Conservation (phyloP, 2,113 vertebrate genomes). For the Microcebus tavaratra region DNA sequence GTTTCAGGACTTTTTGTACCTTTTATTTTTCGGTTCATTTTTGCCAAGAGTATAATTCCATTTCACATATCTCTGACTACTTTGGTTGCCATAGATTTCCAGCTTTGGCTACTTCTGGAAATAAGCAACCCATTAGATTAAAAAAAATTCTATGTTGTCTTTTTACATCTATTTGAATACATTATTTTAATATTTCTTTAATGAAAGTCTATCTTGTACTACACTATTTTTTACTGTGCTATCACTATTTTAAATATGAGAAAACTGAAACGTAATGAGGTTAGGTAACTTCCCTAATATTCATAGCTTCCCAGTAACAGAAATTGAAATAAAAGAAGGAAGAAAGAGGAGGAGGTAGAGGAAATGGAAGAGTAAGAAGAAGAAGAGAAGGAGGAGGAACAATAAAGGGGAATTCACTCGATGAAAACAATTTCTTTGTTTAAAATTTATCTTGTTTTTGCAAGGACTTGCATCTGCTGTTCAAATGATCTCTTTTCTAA, state of each 20-base stretch:
- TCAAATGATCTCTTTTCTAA: background rate
- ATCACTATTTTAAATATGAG: background rate
- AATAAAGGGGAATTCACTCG: background rate
- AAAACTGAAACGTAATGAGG: background rate
- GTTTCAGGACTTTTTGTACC: conserved; percentile 62
- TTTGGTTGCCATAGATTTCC: conserved; percentile 72
- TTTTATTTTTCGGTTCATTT: conserved; percentile 50
- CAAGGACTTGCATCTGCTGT: background rate
- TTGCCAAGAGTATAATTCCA: conserved; percentile 69
- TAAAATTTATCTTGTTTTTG: background rate
- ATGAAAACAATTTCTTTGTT: background rate
- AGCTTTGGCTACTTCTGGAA: conserved; percentile 61
- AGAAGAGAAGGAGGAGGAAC: too few species aligned
- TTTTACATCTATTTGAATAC: background rate
- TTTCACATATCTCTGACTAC: conserved; percentile 70
- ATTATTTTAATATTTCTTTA: background rate
- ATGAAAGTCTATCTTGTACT: background rate
- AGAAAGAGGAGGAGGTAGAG: background rate
- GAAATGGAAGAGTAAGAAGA: too few species aligned
- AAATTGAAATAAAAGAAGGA: background rate
- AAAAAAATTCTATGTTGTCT: background rate
- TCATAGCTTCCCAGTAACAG: background rate
- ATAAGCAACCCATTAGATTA: conserved; percentile 68
- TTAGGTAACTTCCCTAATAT: background rate
- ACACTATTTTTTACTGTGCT: background rate